phyloP scores from a whole-genome alignment of 30 jellyfish, hydroid and myxozoan genomes.

The Hydra vulgaris region DNA sequence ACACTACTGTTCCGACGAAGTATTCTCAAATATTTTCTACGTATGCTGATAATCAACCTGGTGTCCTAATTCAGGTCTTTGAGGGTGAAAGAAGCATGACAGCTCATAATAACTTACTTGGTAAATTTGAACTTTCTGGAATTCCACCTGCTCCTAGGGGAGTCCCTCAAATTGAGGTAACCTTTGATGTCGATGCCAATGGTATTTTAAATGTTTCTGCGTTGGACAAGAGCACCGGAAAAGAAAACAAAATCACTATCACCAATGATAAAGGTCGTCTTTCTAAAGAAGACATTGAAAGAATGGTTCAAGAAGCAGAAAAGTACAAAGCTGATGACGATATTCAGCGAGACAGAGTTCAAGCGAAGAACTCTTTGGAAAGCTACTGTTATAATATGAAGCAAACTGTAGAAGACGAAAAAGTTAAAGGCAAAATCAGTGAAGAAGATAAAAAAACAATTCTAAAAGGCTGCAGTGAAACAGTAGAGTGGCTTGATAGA shows the following conservation, averaged over 20 bases:
- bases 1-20: slow-evolving; percentile 77
- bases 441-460: slow-evolving; percentile 76
- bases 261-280: slow-evolving; percentile 76
- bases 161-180: slow-evolving; percentile 87
- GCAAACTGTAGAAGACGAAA: slow-evolving; percentile 82
- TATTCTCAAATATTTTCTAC: slow-evolving; percentile 67
- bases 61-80: slow-evolving; percentile 68
- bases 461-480: slow-evolving; percentile 69
- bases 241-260: slow-evolving; percentile 58
- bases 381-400: slow-evolving; percentile 48
- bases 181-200: slow-evolving; percentile 82
- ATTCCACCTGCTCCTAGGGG: slow-evolving; percentile 96
- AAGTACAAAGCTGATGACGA: slow-evolving; percentile 75
- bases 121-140: slow-evolving; percentile 62
- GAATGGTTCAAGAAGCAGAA: slow-evolving; percentile 88
- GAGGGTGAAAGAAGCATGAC: slow-evolving; percentile 94
- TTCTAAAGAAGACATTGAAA: slow-evolving; percentile 62
- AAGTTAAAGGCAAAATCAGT: slow-evolving; percentile 68
- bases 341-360: slow-evolving; percentile 41
- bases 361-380: slow-evolving; percentile 69
- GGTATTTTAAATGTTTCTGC: slow-evolving; percentile 87
- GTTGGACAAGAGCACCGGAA: slow-evolving; percentile 68
- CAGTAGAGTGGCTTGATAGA: slow-evolving; percentile 72
- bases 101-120: slow-evolving; percentile 66
- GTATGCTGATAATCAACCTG: slow-evolving; percentile 75